Base-by-base conservation (phyloP, 2,888 invertebrate genomes). In the Dorcus parallelipipedus region DNA sequence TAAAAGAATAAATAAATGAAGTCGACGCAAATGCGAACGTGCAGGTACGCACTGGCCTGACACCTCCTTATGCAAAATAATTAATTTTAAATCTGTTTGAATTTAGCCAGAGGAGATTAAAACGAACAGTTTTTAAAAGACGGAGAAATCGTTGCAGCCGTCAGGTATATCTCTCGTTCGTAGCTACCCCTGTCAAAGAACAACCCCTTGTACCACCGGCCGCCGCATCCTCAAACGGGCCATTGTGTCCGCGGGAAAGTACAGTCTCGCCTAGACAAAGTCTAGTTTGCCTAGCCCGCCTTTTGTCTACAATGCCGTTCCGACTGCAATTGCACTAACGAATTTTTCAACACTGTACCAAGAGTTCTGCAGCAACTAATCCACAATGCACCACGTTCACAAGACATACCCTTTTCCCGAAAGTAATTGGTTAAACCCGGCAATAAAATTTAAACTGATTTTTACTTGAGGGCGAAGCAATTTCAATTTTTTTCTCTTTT, bases 241-340 rank as follows among this genome's bases (percentile, higher is more conserved):
- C 66, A 64, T 66, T 66, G 63, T 62, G 47, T 40, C 60, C 64
- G 64, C 64, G 65, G 65, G 64, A 65, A 65, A 65, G 56, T 60
- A 49, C 43, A 39, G 51, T 49, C 38, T 55, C 49, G 49, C 54
- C 54, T 55, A 55, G 47, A 45, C 39, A 49, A 23, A 55, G 56
- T 56, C 56, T 56, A 56, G 56, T 56, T 56, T 56, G 56, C 56
- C 56, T 56, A 56, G 51, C 52, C 38, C 43, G 52, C 41, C 56
- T 39, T 56, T 56, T 56, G 56, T 56, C 51, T 56, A 45, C 43
- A 33, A 10, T 33, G 51, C 56, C 51, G 45, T 39, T 20, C 39
- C 39, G 20, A 52, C 47, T 39, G 56, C 45, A 56, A 56, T 56
- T 56, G 56, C 56, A 45, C 51, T 47, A 56, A 56, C 56, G 56